Conservation (phyloP, 2,797 vertebrate species). For the Helicolenus hilgendorfi region DNA sequence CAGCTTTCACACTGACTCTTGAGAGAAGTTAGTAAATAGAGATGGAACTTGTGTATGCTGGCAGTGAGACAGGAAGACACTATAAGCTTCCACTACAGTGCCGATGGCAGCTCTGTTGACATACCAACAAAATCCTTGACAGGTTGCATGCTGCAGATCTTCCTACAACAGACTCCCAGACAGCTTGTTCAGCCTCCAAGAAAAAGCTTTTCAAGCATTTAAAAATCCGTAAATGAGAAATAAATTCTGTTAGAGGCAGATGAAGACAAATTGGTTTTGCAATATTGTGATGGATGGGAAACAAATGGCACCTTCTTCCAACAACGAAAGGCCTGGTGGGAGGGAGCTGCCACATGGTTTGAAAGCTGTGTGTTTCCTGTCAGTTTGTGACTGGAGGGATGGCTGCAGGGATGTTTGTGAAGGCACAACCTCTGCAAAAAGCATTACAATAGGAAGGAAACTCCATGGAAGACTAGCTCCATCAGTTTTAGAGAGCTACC, state of each 20-base stretch:
- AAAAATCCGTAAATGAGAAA: constrained; percentile 25
- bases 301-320: constrained; percentile 22
- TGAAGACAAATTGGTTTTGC: not conserved
- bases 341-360: constrained; percentile 20
- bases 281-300: constrained; percentile 38
- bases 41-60: constrained; percentile 3
- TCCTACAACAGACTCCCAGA: constrained; percentile 15
- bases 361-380: constrained; percentile 21
- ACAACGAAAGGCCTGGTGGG: not conserved
- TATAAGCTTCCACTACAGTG: constrained; percentile 3
- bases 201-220: constrained; percentile 32
- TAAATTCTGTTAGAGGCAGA: constrained; percentile 18
- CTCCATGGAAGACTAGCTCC: not conserved
- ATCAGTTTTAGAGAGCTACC: constrained; percentile 5
- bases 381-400: constrained; percentile 18
- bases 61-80: constrained; percentile 3
- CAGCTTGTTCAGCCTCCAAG: constrained; percentile 20
- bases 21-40: constrained; percentile 44
- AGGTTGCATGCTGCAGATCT: constrained; percentile 6
- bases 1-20: not conserved
- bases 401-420: constrained; percentile 48
- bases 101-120: constrained; percentile 31
- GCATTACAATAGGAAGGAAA: not conserved
- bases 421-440: not conserved
- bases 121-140: constrained; percentile 38